A percentile compares a stretch with the other conserved stretches of the same genome.
These are phyloP conservation scores for Myripristis murdjan DNA, from an alignment of 2,797 vertebrate species.

Conservation along the genomic window DNA sequence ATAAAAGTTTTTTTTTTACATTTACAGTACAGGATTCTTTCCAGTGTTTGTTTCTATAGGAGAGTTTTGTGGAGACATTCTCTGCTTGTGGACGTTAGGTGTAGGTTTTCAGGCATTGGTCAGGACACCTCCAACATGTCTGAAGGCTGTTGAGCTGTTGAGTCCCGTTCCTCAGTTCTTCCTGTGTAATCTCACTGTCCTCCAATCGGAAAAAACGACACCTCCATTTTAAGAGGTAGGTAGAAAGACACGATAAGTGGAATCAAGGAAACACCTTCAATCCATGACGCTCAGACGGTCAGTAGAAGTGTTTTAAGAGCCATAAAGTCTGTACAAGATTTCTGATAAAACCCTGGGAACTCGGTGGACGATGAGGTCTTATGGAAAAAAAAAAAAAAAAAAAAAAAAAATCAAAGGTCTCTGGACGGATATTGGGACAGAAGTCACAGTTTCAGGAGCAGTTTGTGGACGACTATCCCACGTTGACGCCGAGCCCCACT, in stretches of 20 bases:
- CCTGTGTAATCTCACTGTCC: constrained; percentile 10
- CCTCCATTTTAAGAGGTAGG: constrained; percentile 68
- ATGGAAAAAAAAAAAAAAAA: too few species aligned
- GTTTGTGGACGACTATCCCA: constrained; percentile 71
- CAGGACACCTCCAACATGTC: neutral
- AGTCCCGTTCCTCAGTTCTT: constrained; percentile 24
- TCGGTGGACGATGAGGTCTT: constrained; percentile 7
- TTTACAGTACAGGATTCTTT: constrained; percentile 40
- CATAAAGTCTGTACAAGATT: neutral
- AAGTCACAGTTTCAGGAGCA: constrained; percentile 12
- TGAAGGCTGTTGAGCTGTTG: too few species aligned
- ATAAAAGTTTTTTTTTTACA: constrained; percentile 57
- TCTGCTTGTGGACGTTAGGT: too few species aligned
- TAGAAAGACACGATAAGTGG: constrained; percentile 37
- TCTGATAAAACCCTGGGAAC: constrained; percentile 14
- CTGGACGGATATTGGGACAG: constrained; percentile 47
- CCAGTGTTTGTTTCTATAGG: constrained; percentile 28
- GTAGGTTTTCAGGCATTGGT: neutral
- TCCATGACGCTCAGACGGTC: constrained; percentile 7
- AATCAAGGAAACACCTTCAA: constrained; percentile 35
- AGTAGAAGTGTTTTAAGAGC: neutral
- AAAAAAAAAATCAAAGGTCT: too few species aligned
- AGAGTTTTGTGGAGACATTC: too few species aligned
- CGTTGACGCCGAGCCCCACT: constrained; percentile 85
- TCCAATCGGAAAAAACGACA: constrained; percentile 38